A percentile compares a stretch with the other conserved stretches of the same genome.
Evolutionary conservation across 1,140 invertebrate genomes (phyloP).

Genomic region (Melitaea cinxia): DNA sequence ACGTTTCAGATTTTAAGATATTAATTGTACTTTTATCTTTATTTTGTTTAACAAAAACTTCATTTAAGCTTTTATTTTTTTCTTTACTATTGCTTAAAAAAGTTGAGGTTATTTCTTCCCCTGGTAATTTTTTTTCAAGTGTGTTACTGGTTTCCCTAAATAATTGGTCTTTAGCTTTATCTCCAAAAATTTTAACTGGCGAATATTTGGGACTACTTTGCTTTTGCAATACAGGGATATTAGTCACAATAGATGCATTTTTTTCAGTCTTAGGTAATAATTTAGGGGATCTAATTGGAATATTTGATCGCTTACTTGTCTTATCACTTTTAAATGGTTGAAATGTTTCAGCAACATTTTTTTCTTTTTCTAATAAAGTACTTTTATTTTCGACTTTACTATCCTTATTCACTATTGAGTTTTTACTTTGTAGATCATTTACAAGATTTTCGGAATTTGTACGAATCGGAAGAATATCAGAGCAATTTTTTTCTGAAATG

Average conservation of each 20-base stretch:
- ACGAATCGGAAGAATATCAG: neutral
- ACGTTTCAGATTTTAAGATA: neutral
- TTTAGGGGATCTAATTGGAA: neutral
- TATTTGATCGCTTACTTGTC: neutral
- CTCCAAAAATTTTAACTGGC: slow-evolving; percentile 11
- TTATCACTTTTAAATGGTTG: neutral
- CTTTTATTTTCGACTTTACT: neutral
- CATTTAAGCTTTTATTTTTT: neutral
- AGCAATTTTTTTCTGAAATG: neutral
- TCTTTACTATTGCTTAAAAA: neutral
- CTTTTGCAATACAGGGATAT: slow-evolving; percentile 19
- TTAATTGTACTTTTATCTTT: neutral
- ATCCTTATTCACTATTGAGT: neutral
- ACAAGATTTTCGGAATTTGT: neutral
- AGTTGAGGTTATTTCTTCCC: neutral
- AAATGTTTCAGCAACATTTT: neutral
- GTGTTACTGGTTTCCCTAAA: neutral
- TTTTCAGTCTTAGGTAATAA: neutral
- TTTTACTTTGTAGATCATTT: neutral
- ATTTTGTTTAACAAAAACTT: neutral
- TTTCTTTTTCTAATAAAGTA: neutral
- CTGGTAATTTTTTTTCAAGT: neutral
- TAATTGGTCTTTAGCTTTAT: slow-evolving; percentile 3
- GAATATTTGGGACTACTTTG: slow-evolving; percentile 6
- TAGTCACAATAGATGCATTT: neutral